Conservation (phyloP, 2,888 invertebrate genomes). For the Elgonia sp. region DNA sequence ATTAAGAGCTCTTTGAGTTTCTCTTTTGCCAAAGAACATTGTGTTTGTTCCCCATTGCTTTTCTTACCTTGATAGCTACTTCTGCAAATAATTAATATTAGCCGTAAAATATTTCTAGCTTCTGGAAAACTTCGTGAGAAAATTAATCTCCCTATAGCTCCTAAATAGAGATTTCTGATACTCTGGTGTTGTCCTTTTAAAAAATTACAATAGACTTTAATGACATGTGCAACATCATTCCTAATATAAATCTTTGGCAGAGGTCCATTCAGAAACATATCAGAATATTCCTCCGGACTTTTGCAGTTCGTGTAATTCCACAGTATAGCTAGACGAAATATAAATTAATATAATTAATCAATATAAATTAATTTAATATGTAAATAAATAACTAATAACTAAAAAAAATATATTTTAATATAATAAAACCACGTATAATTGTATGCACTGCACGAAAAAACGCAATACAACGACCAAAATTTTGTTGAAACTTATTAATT, state of each 20-base stretch:
- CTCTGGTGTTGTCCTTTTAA: constrained; percentile 17
- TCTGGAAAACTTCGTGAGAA: neutral
- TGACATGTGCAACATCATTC: constrained; percentile 62
- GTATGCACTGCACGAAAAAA: too few relatives aligned
- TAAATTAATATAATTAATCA: too few relatives aligned
- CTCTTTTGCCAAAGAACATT: neutral
- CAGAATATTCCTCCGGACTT: constrained; percentile 24
- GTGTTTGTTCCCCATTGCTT: neutral
- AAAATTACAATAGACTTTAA: constrained; percentile 57
- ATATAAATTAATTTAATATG: too few relatives aligned
- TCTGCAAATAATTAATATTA: constrained; percentile 25
- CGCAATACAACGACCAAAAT: too few relatives aligned
- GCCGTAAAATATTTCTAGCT: neutral
- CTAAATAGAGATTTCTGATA: constrained; percentile 17
- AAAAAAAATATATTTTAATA: too few relatives aligned
- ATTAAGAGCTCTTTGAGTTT: too few relatives aligned
- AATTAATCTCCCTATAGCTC: constrained; percentile 26
- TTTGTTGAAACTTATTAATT: too few relatives aligned
- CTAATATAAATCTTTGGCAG: constrained; percentile 55
- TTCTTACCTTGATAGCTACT: constrained; percentile 9
- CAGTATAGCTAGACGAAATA: too few relatives aligned
- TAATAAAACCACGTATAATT: too few relatives aligned
- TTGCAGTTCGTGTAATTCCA: constrained; percentile 24
- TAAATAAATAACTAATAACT: too few relatives aligned
- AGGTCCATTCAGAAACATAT: constrained; percentile 17